Base-by-base conservation (phyloP, 1,140 invertebrate genomes). In the Octopus sinensis region DNA sequence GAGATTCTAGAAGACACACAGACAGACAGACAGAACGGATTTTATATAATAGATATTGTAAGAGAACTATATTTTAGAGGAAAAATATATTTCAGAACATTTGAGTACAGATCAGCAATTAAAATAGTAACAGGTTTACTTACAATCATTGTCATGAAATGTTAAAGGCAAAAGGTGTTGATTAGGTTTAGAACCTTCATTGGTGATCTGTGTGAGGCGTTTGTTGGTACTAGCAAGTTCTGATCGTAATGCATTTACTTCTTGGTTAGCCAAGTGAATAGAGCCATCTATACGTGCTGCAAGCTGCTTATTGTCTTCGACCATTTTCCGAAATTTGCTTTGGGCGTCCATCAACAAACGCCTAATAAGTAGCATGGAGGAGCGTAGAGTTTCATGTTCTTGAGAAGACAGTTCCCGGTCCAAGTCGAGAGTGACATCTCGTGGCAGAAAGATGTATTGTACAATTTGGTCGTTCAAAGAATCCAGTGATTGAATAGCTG, bases 241-340 rank as follows among this genome's bases (percentile, higher is more conserved):
- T 23, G 91, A 91, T 68, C 93, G 89, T 62, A 93, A 89, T 53
- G 90, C 89, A 73, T 91, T 91, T 81, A 93, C 93, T 86, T 93
- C 92, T 81, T 92, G 91, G 84, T 93, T 92, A 17, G 93, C 93
- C 81, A 91, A 90, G 84, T 93, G 92, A 79, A 93, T 91, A 85
- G 93, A 93, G n/a, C 92, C 91, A 87, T 94, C 93, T 82, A 94
- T 92, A 84, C 92, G 91, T 82, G 92, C 90, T 73, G 93, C 93
- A 80, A 94, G 91, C 83, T 92, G 92, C 90, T 92, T 92, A 90
- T 94, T 94, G 88, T 94, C 93, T 89, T 94, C 93, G 85, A 94
- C 93, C 93, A 94, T 94, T 89, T 93, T 93, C 87, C 93, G 92
- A 89, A 94, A 93, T 91, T 94, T 93, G 52, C 91, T 92, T 92